Evolutionary conservation across 2,888 invertebrate genomes (phyloP).

Genomic region (Cryptocephalus primarius): DNA sequence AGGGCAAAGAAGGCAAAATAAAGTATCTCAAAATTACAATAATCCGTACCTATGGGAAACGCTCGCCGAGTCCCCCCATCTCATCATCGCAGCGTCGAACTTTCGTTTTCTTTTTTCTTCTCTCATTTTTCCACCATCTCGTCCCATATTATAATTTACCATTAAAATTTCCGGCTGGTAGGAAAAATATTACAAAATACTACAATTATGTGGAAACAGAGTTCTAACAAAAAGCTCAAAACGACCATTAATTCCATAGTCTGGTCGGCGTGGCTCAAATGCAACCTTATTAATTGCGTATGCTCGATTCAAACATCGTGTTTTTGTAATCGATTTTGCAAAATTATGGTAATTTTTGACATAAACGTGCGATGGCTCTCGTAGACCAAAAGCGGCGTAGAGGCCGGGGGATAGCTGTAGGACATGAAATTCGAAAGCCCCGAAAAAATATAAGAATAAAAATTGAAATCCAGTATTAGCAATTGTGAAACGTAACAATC

Average conservation of each 20-base stretch:
- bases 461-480: too few species aligned
- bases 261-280: slow-evolving; percentile 27
- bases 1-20: too few species aligned
- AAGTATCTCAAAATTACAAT: too few species aligned
- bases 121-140: not conserved
- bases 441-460: too few species aligned
- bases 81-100: not conserved
- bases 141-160: slow-evolving; percentile 7
- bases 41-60: too few species aligned
- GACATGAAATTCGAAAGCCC: too few species aligned
- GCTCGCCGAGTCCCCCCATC: too few species aligned
- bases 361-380: slow-evolving; percentile 32
- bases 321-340: slow-evolving; percentile 34
- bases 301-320: slow-evolving; percentile 31
- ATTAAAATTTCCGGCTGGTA: slow-evolving; percentile 17
- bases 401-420: too few species aligned
- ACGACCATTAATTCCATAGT: slow-evolving; percentile 26
- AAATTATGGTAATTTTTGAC: slow-evolving; percentile 37
- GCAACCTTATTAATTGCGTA: slow-evolving; percentile 31
- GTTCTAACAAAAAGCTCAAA: slow-evolving; percentile 23
- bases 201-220: slow-evolving; percentile 21
- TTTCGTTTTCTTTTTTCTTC: not conserved
- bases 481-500: too few species aligned
- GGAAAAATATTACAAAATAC: slow-evolving; percentile 22
- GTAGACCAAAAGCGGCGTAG: slow-evolving; percentile 14